Percentiles rank a stretch among this genome's conserved stretches.
Conservation (phyloP, 2,797 vertebrate genomes). For the Oreochromis grahami region DNA sequence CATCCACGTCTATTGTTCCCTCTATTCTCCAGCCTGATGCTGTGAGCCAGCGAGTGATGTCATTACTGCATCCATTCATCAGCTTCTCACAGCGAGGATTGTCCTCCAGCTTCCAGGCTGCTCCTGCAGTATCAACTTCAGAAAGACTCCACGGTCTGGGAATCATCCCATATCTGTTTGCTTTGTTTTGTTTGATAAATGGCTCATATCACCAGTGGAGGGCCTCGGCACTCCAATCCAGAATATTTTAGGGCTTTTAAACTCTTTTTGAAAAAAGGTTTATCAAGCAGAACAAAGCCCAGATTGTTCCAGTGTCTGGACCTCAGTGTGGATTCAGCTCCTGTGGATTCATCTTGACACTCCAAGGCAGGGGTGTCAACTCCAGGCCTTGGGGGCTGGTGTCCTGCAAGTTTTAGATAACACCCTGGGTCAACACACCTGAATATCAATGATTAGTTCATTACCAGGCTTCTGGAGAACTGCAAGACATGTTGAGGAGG, state of each 20-base stretch:
- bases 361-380: too few relatives aligned
- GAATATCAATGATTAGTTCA: too few relatives aligned
- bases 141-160: background rate
- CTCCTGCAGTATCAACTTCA: background rate
- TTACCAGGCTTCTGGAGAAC: too few relatives aligned
- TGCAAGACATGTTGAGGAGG: too few relatives aligned
- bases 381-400: too few relatives aligned
- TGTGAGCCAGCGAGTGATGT: constrained; percentile 58
- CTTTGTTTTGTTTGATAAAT: background rate
- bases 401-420: too few relatives aligned
- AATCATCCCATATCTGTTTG: background rate
- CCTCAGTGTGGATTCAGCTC: background rate
- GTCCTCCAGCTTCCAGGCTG: background rate
- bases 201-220: background rate
- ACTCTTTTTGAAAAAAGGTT: background rate
- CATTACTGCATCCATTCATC: constrained; percentile 33
- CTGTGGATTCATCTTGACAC: background rate
- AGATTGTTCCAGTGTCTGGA: background rate
- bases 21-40: background rate
- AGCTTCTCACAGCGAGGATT: constrained; percentile 7
- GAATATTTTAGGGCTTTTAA: background rate
- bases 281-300: constrained; percentile 1
- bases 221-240: background rate
- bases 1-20: background rate
- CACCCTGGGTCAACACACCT: too few relatives aligned